Base-by-base conservation (phyloP, 2,888 invertebrate genomes). In the Smittia aterrima region DNA sequence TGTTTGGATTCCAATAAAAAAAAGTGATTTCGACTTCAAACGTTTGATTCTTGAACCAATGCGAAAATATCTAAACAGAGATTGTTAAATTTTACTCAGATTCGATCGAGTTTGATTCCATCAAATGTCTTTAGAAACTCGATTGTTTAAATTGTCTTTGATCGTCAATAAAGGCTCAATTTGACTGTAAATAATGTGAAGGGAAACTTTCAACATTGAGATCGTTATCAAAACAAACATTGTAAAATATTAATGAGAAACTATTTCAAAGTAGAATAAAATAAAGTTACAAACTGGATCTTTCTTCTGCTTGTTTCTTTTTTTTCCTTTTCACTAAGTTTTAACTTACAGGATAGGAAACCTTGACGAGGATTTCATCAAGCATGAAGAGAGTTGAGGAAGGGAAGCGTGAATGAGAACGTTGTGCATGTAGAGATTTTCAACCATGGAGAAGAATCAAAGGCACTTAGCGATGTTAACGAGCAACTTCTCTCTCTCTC, bases 391-490 rank as follows among this genome's bases (percentile, higher is more conserved):
- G 11, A 38, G 9, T 38, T n/a, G 47, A 47, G 11, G 7, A 47
- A 16, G 11, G 11, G 47, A n/a, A 47, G 47, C 11, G 47, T 47
- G 47, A 47, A 47, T 3, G 16, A n/a, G 11, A 47, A 11, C 47
- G 47, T 47, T 47, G 47, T 47, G 47, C 47, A 47, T n/a, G 47
- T 3, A 13, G 47, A 47, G 47, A 47, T 32, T 9, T 32, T 32
- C 9, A 3, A 32, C 32, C 4, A 32, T 32, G 16, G 47, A 47
- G 16, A 16, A 47, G 47, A 47, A 47, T 47, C 47, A 47, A 47
- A 47, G 47, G 47, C 47, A 47, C 47, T 47, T 58, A 20, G 18
- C 58, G 22, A 22, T 22, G 58, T 22, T 58, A 58, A 58, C 58
- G 58, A 58, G 20, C 58, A 22, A 58, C 58, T 3, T 58, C 18